phyloP scores from a whole-genome alignment of 1,140 invertebrate species.

The Phocides pigmalion region DNA sequence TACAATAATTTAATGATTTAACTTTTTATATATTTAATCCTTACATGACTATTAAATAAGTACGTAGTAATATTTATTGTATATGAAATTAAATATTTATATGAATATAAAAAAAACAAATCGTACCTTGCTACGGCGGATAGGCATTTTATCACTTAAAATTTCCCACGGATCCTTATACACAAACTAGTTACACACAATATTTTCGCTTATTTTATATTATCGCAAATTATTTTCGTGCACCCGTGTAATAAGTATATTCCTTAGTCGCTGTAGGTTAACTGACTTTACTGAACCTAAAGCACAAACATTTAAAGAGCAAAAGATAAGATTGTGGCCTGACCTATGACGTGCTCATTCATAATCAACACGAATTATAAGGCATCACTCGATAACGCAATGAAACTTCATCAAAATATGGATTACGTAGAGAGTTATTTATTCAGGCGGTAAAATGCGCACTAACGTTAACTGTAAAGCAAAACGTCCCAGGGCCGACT shows the following conservation, averaged over 20 bases:
- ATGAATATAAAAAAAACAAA: background rate
- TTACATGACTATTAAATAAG: too few species aligned
- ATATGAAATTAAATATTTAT: background rate
- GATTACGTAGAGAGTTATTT: constrained; percentile 63
- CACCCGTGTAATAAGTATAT: constrained; percentile 38
- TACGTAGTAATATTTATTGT: too few species aligned
- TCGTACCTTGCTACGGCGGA: constrained; percentile 73
- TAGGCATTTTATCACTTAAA: constrained; percentile 67
- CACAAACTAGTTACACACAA: background rate
- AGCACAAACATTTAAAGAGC: constrained; percentile 79
- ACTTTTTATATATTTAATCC: too few species aligned
- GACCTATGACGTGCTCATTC: constrained; percentile 74
- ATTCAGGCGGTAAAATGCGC: constrained; percentile 49
- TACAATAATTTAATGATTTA: too few species aligned
- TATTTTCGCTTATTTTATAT: background rate
- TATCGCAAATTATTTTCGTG: constrained; percentile 7
- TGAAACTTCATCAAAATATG: constrained; percentile 68
- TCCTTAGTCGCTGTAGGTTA: constrained; percentile 59
- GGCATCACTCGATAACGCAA: constrained; percentile 62
- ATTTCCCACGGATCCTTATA: constrained; percentile 32
- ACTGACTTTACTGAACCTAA: constrained; percentile 73
- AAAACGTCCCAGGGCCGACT: constrained; percentile 43
- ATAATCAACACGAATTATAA: constrained; percentile 77
- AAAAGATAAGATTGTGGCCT: constrained; percentile 76
- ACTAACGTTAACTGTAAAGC: constrained; percentile 41